Evolutionary conservation across 2,797 vertebrate genomes (phyloP).

Genomic region (Toxotes lorentzi): DNA sequence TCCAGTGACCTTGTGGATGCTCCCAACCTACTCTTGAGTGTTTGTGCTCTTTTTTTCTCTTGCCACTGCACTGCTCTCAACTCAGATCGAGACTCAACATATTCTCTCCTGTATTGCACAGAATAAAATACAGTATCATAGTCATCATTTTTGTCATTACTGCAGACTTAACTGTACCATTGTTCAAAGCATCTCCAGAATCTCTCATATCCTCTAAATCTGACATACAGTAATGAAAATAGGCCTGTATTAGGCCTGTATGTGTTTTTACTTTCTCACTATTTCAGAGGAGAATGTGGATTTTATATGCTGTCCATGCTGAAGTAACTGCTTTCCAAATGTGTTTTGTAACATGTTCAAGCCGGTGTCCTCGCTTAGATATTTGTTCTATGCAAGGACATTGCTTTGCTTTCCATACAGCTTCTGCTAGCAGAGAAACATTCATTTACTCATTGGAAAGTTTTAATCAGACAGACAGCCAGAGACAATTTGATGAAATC

Average conservation of each 20-base stretch:
- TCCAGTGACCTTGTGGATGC: constrained; percentile 77
- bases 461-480: constrained; percentile 69
- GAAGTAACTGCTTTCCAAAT: constrained; percentile 46
- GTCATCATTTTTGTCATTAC: constrained; percentile 54
- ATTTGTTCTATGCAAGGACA: constrained; percentile 60
- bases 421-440: constrained; percentile 66
- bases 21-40: constrained; percentile 73
- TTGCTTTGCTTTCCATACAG: constrained; percentile 69
- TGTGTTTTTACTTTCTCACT: constrained; percentile 36
- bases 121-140: constrained; percentile 37
- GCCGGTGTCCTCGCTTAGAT: constrained; percentile 60
- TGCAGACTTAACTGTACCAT: constrained; percentile 45
- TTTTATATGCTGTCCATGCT: constrained; percentile 22
- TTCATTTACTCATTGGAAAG: constrained; percentile 35
- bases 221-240: constrained; percentile 28
- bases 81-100: constrained; percentile 63
- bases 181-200: constrained; percentile 52
- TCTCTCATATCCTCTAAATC: constrained; percentile 39
- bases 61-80: constrained; percentile 68
- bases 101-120: constrained; percentile 45
- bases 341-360: constrained; percentile 46
- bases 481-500: constrained; percentile 78
- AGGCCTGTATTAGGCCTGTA: constrained; percentile 30
- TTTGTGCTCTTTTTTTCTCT: constrained; percentile 72
- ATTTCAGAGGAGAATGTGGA: constrained; percentile 32